A percentile compares a stretch with the other conserved stretches of the same genome.
Conservation (phyloP, 2,113 vertebrate genomes). For the Tamias sibiricus region DNA sequence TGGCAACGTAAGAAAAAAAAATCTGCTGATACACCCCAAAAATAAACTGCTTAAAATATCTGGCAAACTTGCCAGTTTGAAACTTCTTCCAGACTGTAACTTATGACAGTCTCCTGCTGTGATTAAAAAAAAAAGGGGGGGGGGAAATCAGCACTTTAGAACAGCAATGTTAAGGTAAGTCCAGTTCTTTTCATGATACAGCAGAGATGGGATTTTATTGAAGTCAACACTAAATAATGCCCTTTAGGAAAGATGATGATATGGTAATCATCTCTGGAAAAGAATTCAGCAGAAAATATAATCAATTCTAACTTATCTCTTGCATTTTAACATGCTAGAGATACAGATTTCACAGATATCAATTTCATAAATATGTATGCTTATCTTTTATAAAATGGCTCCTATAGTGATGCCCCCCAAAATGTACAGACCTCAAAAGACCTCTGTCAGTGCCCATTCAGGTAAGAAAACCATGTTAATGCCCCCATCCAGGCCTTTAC, state of each 20-base stretch:
- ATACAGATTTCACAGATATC: background rate
- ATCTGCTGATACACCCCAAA: conserved; percentile 79
- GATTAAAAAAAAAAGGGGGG: conserved; percentile 46
- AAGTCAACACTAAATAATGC: conserved; percentile 59
- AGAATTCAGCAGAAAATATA: conserved; percentile 55
- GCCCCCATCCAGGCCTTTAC: conserved; percentile 28
- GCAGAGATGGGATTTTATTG: conserved; percentile 52
- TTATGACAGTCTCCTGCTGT: conserved; percentile 72
- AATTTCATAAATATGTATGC: conserved; percentile 68
- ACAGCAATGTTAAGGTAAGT: conserved; percentile 64
- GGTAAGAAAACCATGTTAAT: conserved; percentile 30
- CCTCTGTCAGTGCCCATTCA: conserved; percentile 36
- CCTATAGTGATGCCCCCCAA: conserved; percentile 58
- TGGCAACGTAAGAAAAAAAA: conserved; percentile 74
- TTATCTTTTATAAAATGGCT: conserved; percentile 69
- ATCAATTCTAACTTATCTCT: conserved; percentile 59
- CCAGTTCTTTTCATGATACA: conserved; percentile 55
- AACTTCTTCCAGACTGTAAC: conserved; percentile 76
- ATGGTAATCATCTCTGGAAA: conserved; percentile 59
- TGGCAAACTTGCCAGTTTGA: conserved; percentile 77
- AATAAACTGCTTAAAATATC: conserved; percentile 82
- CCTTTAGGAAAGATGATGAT: conserved; percentile 61
- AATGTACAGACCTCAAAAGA: conserved; percentile 45
- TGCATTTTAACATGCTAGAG: conserved; percentile 43
- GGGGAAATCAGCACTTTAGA: conserved; percentile 61